Base-by-base conservation (phyloP, 2,113 vertebrate genomes). In the Tupaia tana region DNA sequence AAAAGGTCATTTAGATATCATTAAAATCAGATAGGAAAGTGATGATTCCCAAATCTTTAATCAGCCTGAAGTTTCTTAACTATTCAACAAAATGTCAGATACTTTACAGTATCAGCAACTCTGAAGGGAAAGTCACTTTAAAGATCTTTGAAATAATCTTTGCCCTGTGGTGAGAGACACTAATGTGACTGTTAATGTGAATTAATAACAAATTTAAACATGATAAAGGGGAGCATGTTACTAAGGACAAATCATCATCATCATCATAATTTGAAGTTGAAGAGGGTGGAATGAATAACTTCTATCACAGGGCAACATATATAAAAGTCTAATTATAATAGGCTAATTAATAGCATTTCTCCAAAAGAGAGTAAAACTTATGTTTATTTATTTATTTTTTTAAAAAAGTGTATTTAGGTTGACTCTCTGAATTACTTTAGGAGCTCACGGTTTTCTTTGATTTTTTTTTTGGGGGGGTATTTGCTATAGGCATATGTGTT, bases 1-100 rank as follows among this genome's bases (percentile, higher is more conserved):
- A 89, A 89, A 94, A 96, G 71, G 10, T 6, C 24, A 93, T 54
- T 66, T 84, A 54, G 25, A 54, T 78, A 86, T 63, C 52, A 79
- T 83, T 91, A 74, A 95, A 91, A 93, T 63, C 54, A 95, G 6
- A 89, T 74, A 61, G 7, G 10, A 86, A 93, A 88, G 84, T 88
- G 9, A 83, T 59, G 19, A 58, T 91, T 90, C 58, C 52, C 29
- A 85, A 79, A 94, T 81, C 34, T 90, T 92, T 74, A 83, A 77
- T 19, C 58, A 96, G 89, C 85, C 7, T 34, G 52, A 90, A 90
- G 92, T 95, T 83, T 29, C 59, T 82, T 29, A 81, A 91, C 71
- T 91, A 66, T 66, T 91, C 25, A 86, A 71, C 22, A 64, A 77
- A 92, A 80, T 52, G 90, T 70, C 61, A 61, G 27, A 59, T 59